phyloP scores from a whole-genome alignment of 1,140 invertebrate genomes.

The Hormaphis cornu region DNA sequence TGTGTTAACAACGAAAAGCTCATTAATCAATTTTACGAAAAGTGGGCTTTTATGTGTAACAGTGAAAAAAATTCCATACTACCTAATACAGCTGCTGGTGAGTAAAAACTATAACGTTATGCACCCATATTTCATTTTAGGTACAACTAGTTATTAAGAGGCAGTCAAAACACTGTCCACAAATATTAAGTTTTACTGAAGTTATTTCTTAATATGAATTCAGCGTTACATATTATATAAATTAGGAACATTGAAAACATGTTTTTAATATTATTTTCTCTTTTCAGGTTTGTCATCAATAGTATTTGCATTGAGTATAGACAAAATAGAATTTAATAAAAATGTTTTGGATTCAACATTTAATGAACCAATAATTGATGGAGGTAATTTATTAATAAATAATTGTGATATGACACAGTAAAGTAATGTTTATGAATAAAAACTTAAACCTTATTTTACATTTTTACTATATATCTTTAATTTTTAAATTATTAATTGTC shows the following conservation, averaged over 20 bases:
- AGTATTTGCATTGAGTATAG: conserved; percentile 81
- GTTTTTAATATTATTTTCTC: conserved; percentile 31
- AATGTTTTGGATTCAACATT: background rate
- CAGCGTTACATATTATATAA: too few relatives aligned
- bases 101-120: conserved; percentile 3
- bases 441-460: too few relatives aligned
- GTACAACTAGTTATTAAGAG: too few relatives aligned
- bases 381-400: background rate
- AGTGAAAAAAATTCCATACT: conserved; percentile 63
- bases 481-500: too few relatives aligned
- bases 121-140: too few relatives aligned
- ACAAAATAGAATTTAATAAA: conserved; percentile 70
- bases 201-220: too few relatives aligned
- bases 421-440: too few relatives aligned
- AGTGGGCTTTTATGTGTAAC: conserved; percentile 70
- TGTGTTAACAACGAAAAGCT: conserved; percentile 56
- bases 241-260: background rate
- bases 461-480: too few relatives aligned
- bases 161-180: background rate
- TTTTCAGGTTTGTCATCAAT: conserved; percentile 68
- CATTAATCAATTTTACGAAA: conserved; percentile 67
- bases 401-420: too few relatives aligned
- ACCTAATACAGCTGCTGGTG: conserved; percentile 73
- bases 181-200: too few relatives aligned
- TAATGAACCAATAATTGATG: conserved; percentile 37